These are phyloP conservation scores for Dendrolimus pini DNA, from an alignment of 2,888 invertebrate genomes.

Conservation along the genomic window DNA sequence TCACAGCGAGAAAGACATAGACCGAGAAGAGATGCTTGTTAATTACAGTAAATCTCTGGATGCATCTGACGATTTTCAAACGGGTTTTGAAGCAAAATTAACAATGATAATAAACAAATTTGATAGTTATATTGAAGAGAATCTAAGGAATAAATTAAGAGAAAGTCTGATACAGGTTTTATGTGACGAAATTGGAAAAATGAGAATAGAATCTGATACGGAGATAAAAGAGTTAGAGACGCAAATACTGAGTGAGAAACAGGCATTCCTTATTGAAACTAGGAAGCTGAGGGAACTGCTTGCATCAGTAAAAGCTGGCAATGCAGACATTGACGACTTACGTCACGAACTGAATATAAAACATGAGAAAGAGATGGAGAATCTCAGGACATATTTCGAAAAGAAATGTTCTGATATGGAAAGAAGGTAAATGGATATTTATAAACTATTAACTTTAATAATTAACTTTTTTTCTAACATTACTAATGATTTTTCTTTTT, in stretches of 20 bases:
- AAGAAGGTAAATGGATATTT: constrained; percentile 77
- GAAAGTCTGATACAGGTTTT: constrained; percentile 75
- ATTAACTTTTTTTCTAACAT: constrained; percentile 2
- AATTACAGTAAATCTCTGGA: constrained; percentile 58
- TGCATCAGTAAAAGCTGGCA: constrained; percentile 75
- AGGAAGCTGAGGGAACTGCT: constrained; percentile 72
- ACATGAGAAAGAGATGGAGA: constrained; percentile 87
- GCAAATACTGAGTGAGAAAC: constrained; percentile 76
- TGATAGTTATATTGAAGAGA: constrained; percentile 55
- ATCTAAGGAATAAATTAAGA: constrained; percentile 59
- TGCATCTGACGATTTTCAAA: constrained; percentile 53
- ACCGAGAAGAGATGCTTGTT: constrained; percentile 63
- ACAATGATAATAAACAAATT: constrained; percentile 45
- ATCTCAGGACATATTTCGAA: constrained; percentile 87
- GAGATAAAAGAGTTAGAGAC: constrained; percentile 55
- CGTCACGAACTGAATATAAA: constrained; percentile 78
- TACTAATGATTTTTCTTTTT: constrained; percentile 16
- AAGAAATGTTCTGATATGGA: constrained; percentile 87
- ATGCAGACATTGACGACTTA: constrained; percentile 72
- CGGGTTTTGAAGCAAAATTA: constrained; percentile 54
- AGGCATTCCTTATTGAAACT: constrained; percentile 71
- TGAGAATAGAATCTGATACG: constrained; percentile 55
- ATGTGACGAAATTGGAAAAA: constrained; percentile 70
- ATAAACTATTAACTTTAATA: not conserved
- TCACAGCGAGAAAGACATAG: constrained; percentile 67